Evolutionary conservation across 2,888 invertebrate species (phyloP), one percentile per base, ranked within the genome.

Genomic region (Sminthurides aquaticus): DNA sequence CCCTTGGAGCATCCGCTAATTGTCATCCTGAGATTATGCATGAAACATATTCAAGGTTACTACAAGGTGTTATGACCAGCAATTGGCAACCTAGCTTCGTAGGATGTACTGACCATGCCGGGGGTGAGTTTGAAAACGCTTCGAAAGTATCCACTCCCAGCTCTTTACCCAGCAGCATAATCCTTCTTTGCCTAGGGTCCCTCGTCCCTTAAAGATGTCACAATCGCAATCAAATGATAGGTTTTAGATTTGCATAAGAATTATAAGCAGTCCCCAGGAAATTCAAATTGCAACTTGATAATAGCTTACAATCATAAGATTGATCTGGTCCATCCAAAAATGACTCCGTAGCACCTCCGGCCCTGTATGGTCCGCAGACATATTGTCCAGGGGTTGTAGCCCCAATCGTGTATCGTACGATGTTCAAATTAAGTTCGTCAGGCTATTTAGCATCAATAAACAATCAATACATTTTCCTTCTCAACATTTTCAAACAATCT

Each of bases 71-170:
- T 58, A 34, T 34, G 18, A 54, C 55, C 11, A 11, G 20, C 15
- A 15, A 11, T n/a, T n/a, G n/a, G n/a, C n/a, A n/a, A n/a, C n/a
- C n/a, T n/a, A n/a, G n/a, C n/a, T n/a, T n/a, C 43, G 43, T 34
- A 34, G n/a, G 15, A 29, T 3, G 18, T n/a, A n/a, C 25, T 57
- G 61, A 73, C 74, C 74, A 74, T 62, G 71, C 69, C 0, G 74
- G 74, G 20, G 74, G 72, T 18, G 69, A 63, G 57, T 74, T 74
- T 1, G 71, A 71, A 60, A 74, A 74, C 0, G 74, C 74, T 63
- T 74, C 72, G 22, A 74, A 71, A 11, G 64, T 68, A 34, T 72
- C 66, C 2, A 61, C 74, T 8, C 72, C 72, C 18, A 67, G 57
- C 1, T 28, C 60, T 49, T 70, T 69, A 11, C 72, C 70, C 8